Percentiles rank a stretch among this genome's conserved stretches.
These are phyloP conservation scores for Rafetus swinhoei DNA, from an alignment of 2,113 vertebrate species.

Conservation along the genomic window DNA sequence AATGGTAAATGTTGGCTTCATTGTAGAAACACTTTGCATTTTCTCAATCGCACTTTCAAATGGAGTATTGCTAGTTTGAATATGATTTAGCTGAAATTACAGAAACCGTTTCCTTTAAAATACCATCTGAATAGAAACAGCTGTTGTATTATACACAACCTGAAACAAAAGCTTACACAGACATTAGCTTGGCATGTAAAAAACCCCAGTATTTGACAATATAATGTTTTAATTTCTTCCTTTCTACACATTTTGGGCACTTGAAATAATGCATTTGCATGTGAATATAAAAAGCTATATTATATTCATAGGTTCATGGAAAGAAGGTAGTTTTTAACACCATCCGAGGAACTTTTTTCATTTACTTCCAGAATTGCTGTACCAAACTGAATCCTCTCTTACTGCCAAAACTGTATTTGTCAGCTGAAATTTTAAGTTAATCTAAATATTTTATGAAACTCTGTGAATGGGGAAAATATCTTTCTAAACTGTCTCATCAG, in stretches of 20 bases:
- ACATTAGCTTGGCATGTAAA: constrained; percentile 65
- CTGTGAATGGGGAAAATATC: constrained; percentile 46
- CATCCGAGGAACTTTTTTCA: constrained; percentile 34
- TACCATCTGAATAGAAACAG: constrained; percentile 74
- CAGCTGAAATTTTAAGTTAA: constrained; percentile 63
- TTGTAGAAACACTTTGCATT: constrained; percentile 59
- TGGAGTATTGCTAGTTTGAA: constrained; percentile 49
- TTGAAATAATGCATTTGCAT: constrained; percentile 75
- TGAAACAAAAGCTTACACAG: constrained; percentile 65
- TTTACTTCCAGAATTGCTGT: constrained; percentile 58
- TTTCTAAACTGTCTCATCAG: neutral
- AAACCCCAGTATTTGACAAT: constrained; percentile 63
- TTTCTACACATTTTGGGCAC: constrained; percentile 63
- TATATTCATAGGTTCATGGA: constrained; percentile 61
- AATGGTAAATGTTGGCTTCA: constrained; percentile 55
- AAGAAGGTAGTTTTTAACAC: constrained; percentile 62
- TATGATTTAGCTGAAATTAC: constrained; percentile 72
- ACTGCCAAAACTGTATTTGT: constrained; percentile 61
- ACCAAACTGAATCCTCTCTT: constrained; percentile 56
- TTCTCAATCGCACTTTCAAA: constrained; percentile 67
- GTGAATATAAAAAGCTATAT: constrained; percentile 71
- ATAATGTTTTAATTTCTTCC: constrained; percentile 77
- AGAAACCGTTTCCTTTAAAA: constrained; percentile 65
- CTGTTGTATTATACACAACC: constrained; percentile 70
- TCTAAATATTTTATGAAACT: constrained; percentile 73